Evolutionary conservation across 2,113 vertebrate species (phyloP).

Genomic region (Panurus biarmicus): DNA sequence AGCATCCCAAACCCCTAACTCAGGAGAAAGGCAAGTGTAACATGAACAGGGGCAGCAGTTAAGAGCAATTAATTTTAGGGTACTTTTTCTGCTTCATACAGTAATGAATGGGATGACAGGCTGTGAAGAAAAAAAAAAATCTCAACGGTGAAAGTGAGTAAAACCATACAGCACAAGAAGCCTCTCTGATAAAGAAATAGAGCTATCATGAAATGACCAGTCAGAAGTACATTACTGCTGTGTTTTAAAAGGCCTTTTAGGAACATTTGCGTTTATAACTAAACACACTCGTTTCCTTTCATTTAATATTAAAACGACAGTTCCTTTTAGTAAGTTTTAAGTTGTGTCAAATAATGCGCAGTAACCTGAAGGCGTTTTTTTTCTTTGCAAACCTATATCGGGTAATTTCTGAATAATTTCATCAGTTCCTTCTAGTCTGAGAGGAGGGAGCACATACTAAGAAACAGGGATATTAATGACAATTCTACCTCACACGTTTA

Average conservation of each 20-base stretch:
- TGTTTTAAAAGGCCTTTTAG: background rate
- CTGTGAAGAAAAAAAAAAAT: background rate
- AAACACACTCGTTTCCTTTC: background rate
- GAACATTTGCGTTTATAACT: background rate
- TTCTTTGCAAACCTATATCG: background rate
- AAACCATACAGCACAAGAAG: background rate
- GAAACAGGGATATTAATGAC: background rate
- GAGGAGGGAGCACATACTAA: background rate
- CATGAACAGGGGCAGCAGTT: background rate
- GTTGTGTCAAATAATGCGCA: background rate
- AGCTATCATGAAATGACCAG: background rate
- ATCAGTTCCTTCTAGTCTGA: background rate
- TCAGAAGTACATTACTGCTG: background rate
- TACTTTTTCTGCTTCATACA: background rate
- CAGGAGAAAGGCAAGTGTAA: background rate
- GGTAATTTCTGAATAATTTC: background rate
- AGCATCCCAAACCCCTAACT: fast-evolving
- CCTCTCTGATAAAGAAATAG: background rate
- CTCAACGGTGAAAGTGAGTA: background rate
- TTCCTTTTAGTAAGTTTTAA: background rate
- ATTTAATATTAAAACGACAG: background rate
- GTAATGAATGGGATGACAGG: background rate
- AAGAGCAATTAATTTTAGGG: background rate
- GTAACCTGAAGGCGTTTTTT: background rate
- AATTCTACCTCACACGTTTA: background rate